Conservation (phyloP, 2,113 vertebrate species). For the Rhinopomastus cyanomelas region DNA sequence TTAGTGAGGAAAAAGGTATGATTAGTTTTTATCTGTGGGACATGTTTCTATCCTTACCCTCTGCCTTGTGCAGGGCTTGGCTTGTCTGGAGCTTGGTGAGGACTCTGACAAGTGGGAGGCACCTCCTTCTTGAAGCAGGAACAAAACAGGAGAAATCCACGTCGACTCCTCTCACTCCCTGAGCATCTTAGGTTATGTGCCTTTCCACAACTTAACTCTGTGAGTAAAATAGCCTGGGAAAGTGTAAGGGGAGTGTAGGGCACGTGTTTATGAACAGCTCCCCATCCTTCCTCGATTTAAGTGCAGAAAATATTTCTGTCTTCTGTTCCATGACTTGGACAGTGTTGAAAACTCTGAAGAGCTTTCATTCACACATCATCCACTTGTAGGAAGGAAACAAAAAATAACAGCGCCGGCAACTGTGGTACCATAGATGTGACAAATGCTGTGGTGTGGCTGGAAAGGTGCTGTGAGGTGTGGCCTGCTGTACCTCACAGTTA, state of each 20-base stretch:
- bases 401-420: background rate
- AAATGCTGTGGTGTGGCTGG: background rate
- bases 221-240: background rate
- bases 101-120: background rate
- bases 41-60: background rate
- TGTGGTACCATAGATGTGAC: background rate
- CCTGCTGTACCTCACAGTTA: slow-evolving; percentile 10
- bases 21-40: background rate
- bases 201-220: slow-evolving; percentile 3
- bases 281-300: background rate
- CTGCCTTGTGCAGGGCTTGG: background rate
- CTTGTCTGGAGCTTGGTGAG: background rate
- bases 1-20: background rate
- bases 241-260: background rate
- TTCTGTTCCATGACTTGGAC: slow-evolving; percentile 30
- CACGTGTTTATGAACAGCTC: slow-evolving; percentile 13
- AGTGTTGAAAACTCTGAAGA: slow-evolving; percentile 39
- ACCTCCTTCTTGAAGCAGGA: background rate
- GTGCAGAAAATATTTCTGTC: slow-evolving; percentile 47
- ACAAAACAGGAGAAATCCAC: background rate
- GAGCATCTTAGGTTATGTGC: background rate
- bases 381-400: slow-evolving; percentile 23
- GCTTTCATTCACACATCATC: slow-evolving; percentile 44
- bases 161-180: background rate
- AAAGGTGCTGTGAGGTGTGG: background rate